Base-by-base conservation (phyloP, 2,888 invertebrate species). In the Heteropelma amictum region DNA sequence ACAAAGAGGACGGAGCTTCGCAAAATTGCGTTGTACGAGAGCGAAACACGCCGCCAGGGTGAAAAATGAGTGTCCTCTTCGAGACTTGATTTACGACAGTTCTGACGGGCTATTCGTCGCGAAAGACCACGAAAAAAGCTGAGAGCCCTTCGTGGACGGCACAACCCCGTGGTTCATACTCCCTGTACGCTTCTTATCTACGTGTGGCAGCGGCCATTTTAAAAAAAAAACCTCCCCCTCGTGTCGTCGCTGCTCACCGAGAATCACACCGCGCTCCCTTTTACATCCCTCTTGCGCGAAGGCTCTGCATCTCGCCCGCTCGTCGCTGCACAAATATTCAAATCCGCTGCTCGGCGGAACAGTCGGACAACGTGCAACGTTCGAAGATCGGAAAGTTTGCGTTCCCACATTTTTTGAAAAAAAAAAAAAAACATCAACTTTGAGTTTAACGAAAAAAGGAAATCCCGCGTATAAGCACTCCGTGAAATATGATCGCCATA, bases 81-180 rank as follows among this genome's bases (percentile, higher is more conserved):
- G 81, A 81, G 80, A 80, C 81, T 85, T 89, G 88, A 89, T 88
- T 89, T 88, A 89, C 87, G 88, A 85, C 84, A 85, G 81, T 84
- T 84, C 81, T 88, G 88, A 88, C 88, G 87, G 87, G 88, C 86
- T 86, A 88, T 89, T 89, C 88, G 88, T 88, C 88, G 68, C 40
- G 51, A 58, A 51, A 54, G 86, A 75, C 76, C 74, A 30, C 56
- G 79, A 47, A 49, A 63, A 77, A 72, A 83, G 84, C 85, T 80
- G 85, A 86, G 82, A 81, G 70, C 78, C 75, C 80, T 70, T 63
- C 65, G 76, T 53, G 63, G 70, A 49, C 70, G 53, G 53, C 33
- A 30, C 61, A 61, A 45, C 68, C 64, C 49, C 38, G 21, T 33
- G 30, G 17, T 45, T 33, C 17, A 7, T 14, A 45, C 54, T 49